Evolutionary conservation across 2,797 vertebrate species (phyloP).

Genomic region (Aselliscus stoliczkanus): DNA sequence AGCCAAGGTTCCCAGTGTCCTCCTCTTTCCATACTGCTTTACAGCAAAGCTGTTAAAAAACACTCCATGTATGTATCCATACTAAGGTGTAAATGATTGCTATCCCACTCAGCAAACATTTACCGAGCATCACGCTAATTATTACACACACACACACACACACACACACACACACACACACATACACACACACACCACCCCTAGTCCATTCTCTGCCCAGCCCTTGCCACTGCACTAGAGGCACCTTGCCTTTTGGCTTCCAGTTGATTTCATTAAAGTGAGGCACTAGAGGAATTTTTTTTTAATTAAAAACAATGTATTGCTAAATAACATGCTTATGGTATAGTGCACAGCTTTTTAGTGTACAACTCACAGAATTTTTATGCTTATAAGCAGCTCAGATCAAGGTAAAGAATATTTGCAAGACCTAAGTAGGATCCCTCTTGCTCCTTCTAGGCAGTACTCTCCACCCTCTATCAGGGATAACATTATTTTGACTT

Average conservation of each 20-base stretch:
- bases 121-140: not conserved
- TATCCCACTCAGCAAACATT: not conserved
- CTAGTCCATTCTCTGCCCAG: not conserved
- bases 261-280: not conserved
- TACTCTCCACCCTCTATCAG: not conserved
- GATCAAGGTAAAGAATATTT: not conserved
- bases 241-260: not conserved
- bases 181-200: no score
- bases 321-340: not conserved
- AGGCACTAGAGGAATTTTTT: not conserved
- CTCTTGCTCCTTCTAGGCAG: not conserved
- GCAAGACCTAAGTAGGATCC: not conserved
- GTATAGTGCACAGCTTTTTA: not conserved
- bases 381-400: not conserved
- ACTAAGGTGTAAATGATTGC: not conserved
- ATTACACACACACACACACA: not conserved
- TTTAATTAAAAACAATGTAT: not conserved
- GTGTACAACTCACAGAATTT: not conserved
- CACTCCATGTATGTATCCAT: not conserved
- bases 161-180: no score
- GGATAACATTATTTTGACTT: not conserved
- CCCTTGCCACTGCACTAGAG: not conserved
- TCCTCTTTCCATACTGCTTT: not conserved
- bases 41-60: not conserved
- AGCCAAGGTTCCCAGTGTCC: not conserved